phyloP scores from a whole-genome alignment of 2,113 vertebrate species.

The Chloroceryle aenea region DNA sequence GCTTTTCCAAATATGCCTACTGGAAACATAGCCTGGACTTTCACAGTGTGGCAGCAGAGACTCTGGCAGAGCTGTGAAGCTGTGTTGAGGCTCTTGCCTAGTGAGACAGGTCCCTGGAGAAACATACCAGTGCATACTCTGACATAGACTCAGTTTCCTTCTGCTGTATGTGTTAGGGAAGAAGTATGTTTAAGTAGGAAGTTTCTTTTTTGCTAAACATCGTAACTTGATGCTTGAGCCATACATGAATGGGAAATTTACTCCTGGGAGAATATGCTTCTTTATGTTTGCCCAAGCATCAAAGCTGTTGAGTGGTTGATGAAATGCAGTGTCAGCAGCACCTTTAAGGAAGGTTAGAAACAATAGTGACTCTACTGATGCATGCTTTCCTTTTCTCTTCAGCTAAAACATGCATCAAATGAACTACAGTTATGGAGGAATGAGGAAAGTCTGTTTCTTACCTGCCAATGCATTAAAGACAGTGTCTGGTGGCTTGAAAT shows the following conservation, averaged over 20 bases:
- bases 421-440: neutral
- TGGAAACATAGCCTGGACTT: neutral
- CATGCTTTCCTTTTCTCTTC: neutral
- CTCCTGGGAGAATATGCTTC: neutral
- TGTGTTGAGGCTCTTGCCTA: neutral
- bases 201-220: neutral
- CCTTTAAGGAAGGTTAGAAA: neutral
- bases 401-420: neutral
- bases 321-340: conserved; percentile 6
- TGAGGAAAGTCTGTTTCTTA: neutral
- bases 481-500: neutral
- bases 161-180: neutral
- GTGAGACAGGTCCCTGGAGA: neutral
- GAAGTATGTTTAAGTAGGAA: neutral
- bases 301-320: neutral
- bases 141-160: neutral
- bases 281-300: neutral
- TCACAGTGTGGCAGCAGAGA: neutral
- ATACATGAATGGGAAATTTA: neutral
- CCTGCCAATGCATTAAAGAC: neutral
- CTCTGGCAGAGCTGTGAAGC: neutral
- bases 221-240: neutral
- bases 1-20: neutral
- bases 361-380: neutral
- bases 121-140: neutral